A percentile compares a stretch with the other conserved stretches of the same genome.
Conservation (phyloP, 2,888 invertebrate genomes). For the Sarcophaga rosellei region DNA sequence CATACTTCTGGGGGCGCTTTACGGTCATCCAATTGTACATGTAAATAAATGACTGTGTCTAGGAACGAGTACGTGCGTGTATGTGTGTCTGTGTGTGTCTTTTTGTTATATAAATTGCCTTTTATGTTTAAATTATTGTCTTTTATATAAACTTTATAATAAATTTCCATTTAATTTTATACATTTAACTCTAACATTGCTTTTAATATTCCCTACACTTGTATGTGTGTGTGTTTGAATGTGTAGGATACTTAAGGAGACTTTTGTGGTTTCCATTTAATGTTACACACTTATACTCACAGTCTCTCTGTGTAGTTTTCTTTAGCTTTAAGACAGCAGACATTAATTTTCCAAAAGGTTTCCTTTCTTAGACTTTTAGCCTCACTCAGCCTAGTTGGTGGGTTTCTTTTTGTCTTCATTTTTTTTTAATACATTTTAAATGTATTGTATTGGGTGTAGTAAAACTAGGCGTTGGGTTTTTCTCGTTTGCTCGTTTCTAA, state of each 20-base stretch:
- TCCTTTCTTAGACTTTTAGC: not conserved
- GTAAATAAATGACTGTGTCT: conserved; percentile 1
- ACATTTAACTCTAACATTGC: conserved; percentile 14
- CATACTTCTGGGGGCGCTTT: conserved; percentile 36
- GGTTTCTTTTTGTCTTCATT: not conserved
- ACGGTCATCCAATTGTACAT: not conserved
- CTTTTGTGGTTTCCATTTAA: conserved; percentile 44
- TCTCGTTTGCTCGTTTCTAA: not conserved
- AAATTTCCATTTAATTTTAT: conserved; percentile 42
- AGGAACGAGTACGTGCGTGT: not conserved
- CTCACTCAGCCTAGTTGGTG: not conserved
- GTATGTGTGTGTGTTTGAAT: not conserved
- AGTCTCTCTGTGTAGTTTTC: conserved; percentile 19
- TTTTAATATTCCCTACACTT: not conserved
- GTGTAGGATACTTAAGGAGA: conserved; percentile 35
- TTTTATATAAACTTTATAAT: conserved; percentile 32
- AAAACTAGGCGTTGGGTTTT: conserved; percentile 37
- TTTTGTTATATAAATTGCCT: no score
- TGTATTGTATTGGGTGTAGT: not conserved
- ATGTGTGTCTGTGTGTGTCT: not conserved
- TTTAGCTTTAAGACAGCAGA: not conserved
- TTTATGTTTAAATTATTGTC: conserved; percentile 39
- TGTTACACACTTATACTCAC: not conserved
- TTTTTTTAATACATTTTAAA: not conserved
- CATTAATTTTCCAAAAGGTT: conserved; percentile 44